These are phyloP conservation scores for Antheraea assamensis DNA, from an alignment of 2,888 invertebrate species.

Conservation along the genomic window DNA sequence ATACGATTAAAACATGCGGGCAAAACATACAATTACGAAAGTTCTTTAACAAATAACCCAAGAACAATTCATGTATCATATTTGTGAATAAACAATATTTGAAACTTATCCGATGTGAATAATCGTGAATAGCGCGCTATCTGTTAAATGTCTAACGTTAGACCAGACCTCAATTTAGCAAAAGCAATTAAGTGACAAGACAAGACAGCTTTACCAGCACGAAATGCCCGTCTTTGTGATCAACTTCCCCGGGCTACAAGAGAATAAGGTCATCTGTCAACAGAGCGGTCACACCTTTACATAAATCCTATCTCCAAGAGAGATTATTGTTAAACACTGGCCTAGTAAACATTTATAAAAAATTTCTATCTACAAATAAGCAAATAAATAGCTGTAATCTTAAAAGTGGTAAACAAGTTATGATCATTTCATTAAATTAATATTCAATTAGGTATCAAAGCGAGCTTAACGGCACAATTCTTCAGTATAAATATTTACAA, in stretches of 20 bases:
- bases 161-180: not conserved
- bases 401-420: not conserved
- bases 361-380: not conserved
- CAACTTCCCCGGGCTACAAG: not conserved
- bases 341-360: not conserved
- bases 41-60: not conserved
- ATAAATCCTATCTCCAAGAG: not conserved
- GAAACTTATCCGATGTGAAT: not conserved
- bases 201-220: not conserved
- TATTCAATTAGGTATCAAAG: not conserved
- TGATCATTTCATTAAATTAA: not conserved
- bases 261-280: constrained; percentile 4
- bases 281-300: not conserved
- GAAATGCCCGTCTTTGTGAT: not conserved
- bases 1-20: not conserved
- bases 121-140: not conserved
- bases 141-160: not conserved
- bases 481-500: too few species aligned
- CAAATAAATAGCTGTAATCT: not conserved
- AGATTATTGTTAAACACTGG: not conserved
- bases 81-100: not conserved
- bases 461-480: too few species aligned
- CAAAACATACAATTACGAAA: not conserved
- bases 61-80: not conserved
- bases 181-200: not conserved